Evolutionary conservation across 2,113 vertebrate genomes (phyloP).

Genomic region (Carlito syrichta): DNA sequence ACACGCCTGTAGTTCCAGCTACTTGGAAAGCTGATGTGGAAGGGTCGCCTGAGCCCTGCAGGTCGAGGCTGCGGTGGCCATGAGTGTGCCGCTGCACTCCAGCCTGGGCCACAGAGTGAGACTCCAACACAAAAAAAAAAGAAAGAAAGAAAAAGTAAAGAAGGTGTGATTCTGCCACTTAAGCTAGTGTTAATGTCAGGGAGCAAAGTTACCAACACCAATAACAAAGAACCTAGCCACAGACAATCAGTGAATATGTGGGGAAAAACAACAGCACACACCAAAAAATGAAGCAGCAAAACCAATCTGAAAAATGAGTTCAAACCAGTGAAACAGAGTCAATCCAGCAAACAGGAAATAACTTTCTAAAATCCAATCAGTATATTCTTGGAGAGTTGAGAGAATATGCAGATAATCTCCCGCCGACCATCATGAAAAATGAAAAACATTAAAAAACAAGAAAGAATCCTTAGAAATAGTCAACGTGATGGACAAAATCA

Average conservation of each 20-base stretch:
- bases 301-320: not conserved
- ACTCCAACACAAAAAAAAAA: too few relatives aligned
- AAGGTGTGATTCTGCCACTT: not conserved
- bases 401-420: not conserved
- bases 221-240: not conserved
- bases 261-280: not conserved
- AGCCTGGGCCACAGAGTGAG: too few relatives aligned
- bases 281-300: not conserved
- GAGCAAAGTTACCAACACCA: not conserved
- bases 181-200: not conserved
- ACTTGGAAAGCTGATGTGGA: too few relatives aligned
- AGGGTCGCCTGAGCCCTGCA: too few relatives aligned
- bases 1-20: too few relatives aligned
- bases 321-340: not conserved
- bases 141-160: not conserved
- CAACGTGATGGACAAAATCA: not conserved
- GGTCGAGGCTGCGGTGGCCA: too few relatives aligned
- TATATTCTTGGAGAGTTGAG: not conserved
- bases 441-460: not conserved
- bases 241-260: not conserved
- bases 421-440: not conserved
- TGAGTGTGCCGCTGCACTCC: too few relatives aligned
- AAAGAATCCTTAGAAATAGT: not conserved
- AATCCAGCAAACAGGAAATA: not conserved
- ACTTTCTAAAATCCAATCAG: not conserved